Percentiles rank a stretch among this genome's conserved stretches.
Conservation (phyloP, 1,140 invertebrate species). For the Drosophila ercepeae region DNA sequence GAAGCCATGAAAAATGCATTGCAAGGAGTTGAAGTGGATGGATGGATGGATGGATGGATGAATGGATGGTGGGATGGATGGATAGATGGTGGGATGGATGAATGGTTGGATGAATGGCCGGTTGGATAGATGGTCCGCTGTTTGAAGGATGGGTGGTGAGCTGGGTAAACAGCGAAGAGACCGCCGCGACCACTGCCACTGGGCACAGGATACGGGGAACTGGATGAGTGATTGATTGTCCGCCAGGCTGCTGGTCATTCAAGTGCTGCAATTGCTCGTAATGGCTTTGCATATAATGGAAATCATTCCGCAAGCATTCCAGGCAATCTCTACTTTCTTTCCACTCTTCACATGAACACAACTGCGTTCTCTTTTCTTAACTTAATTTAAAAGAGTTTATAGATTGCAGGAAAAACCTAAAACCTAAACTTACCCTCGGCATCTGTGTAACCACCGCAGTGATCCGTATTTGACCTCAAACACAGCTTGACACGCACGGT, state of each 20-base stretch:
- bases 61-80: constrained; percentile 7
- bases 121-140: not conserved
- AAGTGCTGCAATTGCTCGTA: constrained; percentile 74
- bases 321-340: not conserved
- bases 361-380: not conserved
- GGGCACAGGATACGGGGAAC: not conserved
- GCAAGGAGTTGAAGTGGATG: constrained; percentile 65
- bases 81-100: constrained; percentile 6
- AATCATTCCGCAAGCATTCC: constrained; percentile 16
- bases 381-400: not conserved
- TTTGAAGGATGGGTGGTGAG: constrained; percentile 21
- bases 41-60: constrained; percentile 45
- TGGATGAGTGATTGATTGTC: constrained; percentile 69
- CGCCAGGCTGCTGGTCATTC: constrained; percentile 47
- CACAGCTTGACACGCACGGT: constrained; percentile 91
- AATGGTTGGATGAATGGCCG: constrained; percentile 48
- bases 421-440: constrained; percentile 89
- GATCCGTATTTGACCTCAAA: constrained; percentile 89
- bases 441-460: constrained; percentile 92
- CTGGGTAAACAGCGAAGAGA: not conserved
- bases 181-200: constrained; percentile 4
- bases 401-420: no score
- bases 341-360: not conserved
- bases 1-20: constrained; percentile 79
- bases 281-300: constrained; percentile 80